Evolutionary conservation across 2,888 invertebrate species (phyloP).

Genomic region (Hecatera dysodea): DNA sequence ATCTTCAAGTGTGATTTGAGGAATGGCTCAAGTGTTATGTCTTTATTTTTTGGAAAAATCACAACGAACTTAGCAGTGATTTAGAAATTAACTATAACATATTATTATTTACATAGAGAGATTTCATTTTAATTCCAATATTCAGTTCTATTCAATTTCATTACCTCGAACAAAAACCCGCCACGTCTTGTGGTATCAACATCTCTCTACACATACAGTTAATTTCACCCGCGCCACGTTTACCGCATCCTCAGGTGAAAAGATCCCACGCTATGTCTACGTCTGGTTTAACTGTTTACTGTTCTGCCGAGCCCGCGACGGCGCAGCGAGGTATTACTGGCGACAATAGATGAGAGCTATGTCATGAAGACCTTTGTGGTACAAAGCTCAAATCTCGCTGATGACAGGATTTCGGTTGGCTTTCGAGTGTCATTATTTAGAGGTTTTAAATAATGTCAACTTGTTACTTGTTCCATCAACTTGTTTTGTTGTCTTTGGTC

Average conservation of each 20-base stretch:
- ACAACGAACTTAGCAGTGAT: too few species aligned
- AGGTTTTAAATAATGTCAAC: constrained; percentile 2
- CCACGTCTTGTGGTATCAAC: constrained; percentile 48
- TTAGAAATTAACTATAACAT: too few species aligned
- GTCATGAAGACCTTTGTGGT: constrained; percentile 45
- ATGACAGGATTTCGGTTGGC: constrained; percentile 32
- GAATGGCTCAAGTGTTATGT: too few species aligned
- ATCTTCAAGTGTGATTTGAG: too few species aligned
- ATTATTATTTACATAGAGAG: too few species aligned
- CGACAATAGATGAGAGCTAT: constrained; percentile 55
- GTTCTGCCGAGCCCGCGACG: constrained; percentile 63
- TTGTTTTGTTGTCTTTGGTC: too few species aligned
- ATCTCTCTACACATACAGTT: constrained; percentile 68
- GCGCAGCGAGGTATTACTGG: constrained; percentile 44
- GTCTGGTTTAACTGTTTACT: constrained; percentile 80
- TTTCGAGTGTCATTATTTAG: constrained; percentile 4
- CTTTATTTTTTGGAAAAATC: too few species aligned
- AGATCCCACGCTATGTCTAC: constrained; percentile 88
- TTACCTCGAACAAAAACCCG: background rate
- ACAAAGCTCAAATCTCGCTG: constrained; percentile 36
- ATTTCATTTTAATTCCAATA: too few species aligned
- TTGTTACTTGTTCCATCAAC: background rate
- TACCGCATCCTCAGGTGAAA: constrained; percentile 87
- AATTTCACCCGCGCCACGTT: constrained; percentile 71
- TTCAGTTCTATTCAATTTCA: too few species aligned